Evolutionary conservation across 2,113 vertebrate species (phyloP), one percentile per base, ranked within the genome.

Genomic region (Atlantisia rogersi): DNA sequence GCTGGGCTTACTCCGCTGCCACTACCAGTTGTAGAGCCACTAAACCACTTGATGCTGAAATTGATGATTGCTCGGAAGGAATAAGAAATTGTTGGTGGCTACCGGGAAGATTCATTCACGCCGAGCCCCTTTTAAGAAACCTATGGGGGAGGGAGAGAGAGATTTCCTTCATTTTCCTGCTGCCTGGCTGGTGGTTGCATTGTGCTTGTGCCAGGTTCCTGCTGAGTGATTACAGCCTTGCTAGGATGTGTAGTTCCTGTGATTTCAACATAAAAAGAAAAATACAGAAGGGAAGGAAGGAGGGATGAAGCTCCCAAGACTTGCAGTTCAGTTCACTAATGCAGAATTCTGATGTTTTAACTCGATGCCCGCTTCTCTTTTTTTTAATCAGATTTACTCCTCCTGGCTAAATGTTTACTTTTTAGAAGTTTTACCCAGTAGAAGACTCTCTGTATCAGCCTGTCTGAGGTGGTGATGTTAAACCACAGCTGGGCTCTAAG

Each of bases 1-100:
- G 96, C 98, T 98, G 98, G 74, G 98, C 95, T 97, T 94, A 78
- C 91, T 96, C 94, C 4, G 25, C 96, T 90, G 74, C 94, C 94
- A 94, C 65, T 80, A 90, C 87, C 90, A 91, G 95, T 92, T 93
- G 92, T 92, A 85, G 94, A 96, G 90, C 93, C 73, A 69, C 96
- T 85, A 84, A 94, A 90, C 95, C 96, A 97, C 96, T 98, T 97
- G 97, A 97, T 96, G 96, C 97, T 95, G 95, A 98, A 98, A 96
- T 88, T 97, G 97, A 98, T 97, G 97, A 98, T 97, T 96, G 96
- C 93, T 96, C 78, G 77, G 96, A 96, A 97, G 96, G 94, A 97
- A 94, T 90, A 97, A 97, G 96, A 96, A 96, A 95, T 95, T 95
- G 96, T 81, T 95, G 96, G 95, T 95, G 95, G 96, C 95, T 89